Conservation (phyloP, 1,140 invertebrate genomes). For the Aporrectodea caliginosa region DNA sequence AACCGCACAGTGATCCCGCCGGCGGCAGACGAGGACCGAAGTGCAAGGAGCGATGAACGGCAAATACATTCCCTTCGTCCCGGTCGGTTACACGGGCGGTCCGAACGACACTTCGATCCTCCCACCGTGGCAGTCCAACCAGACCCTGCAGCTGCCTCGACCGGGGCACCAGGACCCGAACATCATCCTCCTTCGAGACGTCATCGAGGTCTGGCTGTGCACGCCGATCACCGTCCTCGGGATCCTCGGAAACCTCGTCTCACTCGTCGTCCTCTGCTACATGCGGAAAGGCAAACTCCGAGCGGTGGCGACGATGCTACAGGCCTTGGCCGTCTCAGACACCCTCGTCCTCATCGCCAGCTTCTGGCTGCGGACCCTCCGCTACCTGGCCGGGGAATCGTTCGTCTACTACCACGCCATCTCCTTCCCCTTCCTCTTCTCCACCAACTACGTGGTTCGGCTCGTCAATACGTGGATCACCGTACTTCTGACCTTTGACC, state of each 20-base stretch:
- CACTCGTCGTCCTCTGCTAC: slow-evolving; percentile 21
- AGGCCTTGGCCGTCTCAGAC: slow-evolving; percentile 27
- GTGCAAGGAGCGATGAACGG: neutral
- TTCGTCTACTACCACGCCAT: slow-evolving; percentile 5
- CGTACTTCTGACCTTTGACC: slow-evolving; percentile 28
- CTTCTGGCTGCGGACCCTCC: slow-evolving; percentile 18
- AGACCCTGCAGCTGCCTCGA: neutral
- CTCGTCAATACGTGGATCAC: slow-evolving; percentile 28
- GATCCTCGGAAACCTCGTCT: slow-evolving; percentile 27
- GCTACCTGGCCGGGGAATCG: neutral
- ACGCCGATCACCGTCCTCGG: slow-evolving; percentile 21
- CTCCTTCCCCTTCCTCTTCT: slow-evolving; percentile 22
- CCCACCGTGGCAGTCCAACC: neutral
- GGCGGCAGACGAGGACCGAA: too few relatives aligned
- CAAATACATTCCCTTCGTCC: neutral
- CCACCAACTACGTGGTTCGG: slow-evolving; percentile 24
- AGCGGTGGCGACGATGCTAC: slow-evolving; percentile 20
- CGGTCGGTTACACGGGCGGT: neutral
- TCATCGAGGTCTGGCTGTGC: slow-evolving; percentile 27
- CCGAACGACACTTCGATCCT: neutral
- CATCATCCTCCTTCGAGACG: neutral
- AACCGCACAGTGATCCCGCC: too few relatives aligned
- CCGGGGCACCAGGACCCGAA: neutral
- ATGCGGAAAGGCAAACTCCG: slow-evolving; percentile 3
- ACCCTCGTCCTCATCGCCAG: slow-evolving; percentile 15